These are phyloP conservation scores for Cantharis rustica DNA, from an alignment of 2,888 invertebrate genomes.

Conservation along the genomic window DNA sequence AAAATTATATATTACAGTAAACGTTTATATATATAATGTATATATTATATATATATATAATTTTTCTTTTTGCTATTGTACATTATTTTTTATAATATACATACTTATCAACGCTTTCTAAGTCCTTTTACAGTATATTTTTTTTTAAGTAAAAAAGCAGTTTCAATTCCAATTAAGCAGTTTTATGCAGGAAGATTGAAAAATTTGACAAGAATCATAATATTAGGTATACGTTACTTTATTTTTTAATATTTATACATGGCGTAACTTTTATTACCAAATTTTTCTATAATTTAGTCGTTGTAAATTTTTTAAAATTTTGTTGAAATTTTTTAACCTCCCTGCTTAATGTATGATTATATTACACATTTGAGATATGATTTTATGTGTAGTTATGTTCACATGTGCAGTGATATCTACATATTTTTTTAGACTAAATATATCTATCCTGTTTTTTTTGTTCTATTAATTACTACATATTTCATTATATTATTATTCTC, in stretches of 20 bases:
- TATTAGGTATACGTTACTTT: background rate
- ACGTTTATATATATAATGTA: constrained; percentile 49
- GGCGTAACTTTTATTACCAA: constrained; percentile 1
- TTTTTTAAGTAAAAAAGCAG: constrained; percentile 56
- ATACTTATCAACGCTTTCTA: constrained; percentile 46
- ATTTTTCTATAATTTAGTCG: constrained; percentile 13
- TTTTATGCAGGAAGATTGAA: constrained; percentile 43
- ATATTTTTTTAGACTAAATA: constrained; percentile 41
- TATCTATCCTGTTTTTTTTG: constrained; percentile 32
- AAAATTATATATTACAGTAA: constrained; percentile 47
- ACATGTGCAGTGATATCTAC: constrained; percentile 51
- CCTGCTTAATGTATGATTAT: constrained; percentile 34
- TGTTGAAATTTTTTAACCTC: constrained; percentile 18
- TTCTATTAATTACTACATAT: constrained; percentile 31
- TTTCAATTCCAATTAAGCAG: constrained; percentile 59
- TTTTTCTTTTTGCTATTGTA: constrained; percentile 32
- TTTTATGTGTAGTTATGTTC: constrained; percentile 49
- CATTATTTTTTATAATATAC: constrained; percentile 43
- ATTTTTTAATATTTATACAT: background rate
- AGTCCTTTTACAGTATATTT: constrained; percentile 39
- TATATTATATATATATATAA: constrained; percentile 41
- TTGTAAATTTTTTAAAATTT: constrained; percentile 9
- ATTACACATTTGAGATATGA: constrained; percentile 49
- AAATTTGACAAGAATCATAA: constrained; percentile 16
- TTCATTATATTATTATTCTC: constrained; percentile 35